Evolutionary conservation across 2,797 vertebrate genomes (phyloP), one percentile per base, ranked within the genome.

Genomic region (Xyrichtys novacula): DNA sequence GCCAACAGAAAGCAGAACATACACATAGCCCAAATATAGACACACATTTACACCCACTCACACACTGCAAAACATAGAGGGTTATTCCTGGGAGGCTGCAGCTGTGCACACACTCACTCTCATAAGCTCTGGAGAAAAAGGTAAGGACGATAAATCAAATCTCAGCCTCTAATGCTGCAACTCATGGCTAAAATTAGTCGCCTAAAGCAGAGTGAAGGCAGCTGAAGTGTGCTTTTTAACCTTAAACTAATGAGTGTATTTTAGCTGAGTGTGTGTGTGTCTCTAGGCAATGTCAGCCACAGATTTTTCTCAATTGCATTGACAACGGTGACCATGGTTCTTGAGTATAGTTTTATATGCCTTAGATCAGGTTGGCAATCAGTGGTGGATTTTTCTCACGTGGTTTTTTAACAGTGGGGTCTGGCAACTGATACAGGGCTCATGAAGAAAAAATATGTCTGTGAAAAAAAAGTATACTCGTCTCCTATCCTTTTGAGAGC

Each of bases 111-210:
- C 59, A 28, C 26, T 61, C 48, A 9, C 14, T 26, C 60, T 82
- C 42, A 64, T 57, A 48, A 77, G 39, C 57, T 61, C 53, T 62
- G 63, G 54, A 74, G 43, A 80, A 64, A 85, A 85, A 89, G 92
- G 93, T 94, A 94, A 92, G 92, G 47, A 26, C n/a, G 7, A 55
- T 25, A 19, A 57, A 58, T 59, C 48, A 42, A 22, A 57, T 60
- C 23, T 83, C 17, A 40, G 23, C 54, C 63, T 43, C 65, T 72
- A 25, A 44, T 32, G 29, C 11, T 49, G 15, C 52, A 65, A 57
- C 1, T 14, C 47, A 25, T 61, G 1, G 16, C 16, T 56, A 49
- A 7, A 16, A 15, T 44, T 17, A 31, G 44, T 3, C 17, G 0
- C 52, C 1, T 0, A 19, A 31, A 11, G 17, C 19, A 6, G 25